Conservation (phyloP, 37 sponge, comb jelly and placozoan species). For the Spongia lamella region DNA sequence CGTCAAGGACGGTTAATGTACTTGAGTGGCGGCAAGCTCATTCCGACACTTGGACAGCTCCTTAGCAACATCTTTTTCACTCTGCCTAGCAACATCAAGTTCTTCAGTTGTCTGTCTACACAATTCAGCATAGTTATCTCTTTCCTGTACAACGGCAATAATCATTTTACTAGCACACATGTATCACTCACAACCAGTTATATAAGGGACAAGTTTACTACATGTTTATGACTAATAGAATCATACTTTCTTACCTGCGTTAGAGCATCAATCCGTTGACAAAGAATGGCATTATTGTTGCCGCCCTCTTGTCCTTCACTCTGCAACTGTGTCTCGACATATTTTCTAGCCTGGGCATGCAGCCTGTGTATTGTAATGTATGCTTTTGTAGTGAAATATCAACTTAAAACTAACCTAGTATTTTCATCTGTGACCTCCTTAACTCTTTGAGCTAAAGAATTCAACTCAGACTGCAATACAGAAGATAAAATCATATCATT, state of each 20-base stretch:
- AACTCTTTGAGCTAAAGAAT: constrained; percentile 22
- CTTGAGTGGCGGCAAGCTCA: constrained; percentile 25
- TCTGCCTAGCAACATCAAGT: constrained; percentile 38
- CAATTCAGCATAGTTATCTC: constrained; percentile 45
- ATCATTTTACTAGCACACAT: background rate
- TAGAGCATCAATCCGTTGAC: constrained; percentile 29
- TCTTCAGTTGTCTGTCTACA: constrained; percentile 47
- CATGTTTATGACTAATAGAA: no score
- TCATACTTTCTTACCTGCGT: constrained; percentile 1
- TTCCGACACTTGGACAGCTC: constrained; percentile 16
- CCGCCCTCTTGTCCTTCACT: background rate
- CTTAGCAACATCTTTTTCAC: constrained; percentile 26
- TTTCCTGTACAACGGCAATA: constrained; percentile 39
- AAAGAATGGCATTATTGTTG: constrained; percentile 15
- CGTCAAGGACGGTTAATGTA: background rate
- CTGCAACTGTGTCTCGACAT: constrained; percentile 24
- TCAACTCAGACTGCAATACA: constrained; percentile 51
- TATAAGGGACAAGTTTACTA: no score
- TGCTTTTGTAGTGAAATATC: background rate
- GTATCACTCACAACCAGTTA: no score
- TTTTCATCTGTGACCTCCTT: constrained; percentile 65
- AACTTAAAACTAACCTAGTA: constrained; percentile 8
- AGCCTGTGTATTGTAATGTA: constrained; percentile 13
- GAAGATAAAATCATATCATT: no score
- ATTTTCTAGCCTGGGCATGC: constrained; percentile 35